Evolutionary conservation across 2,113 vertebrate species (phyloP).

Genomic region (Setophaga coronata): DNA sequence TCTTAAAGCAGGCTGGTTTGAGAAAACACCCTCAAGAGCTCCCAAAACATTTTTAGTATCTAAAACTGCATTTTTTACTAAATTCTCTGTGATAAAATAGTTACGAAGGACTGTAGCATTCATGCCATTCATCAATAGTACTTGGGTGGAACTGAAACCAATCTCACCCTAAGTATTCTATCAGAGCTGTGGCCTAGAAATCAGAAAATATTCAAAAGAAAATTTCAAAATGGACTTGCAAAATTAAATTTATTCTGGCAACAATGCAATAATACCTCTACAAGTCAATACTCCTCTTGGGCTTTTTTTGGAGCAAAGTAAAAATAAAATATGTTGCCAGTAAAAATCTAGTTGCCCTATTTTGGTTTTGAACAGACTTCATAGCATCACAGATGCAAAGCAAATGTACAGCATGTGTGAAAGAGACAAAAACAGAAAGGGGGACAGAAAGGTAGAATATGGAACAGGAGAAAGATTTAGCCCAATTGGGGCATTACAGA

Average conservation of each 20-base stretch:
- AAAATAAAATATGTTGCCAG: conserved; percentile 33
- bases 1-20: background rate
- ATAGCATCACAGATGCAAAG: background rate
- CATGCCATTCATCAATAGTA: background rate
- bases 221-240: background rate
- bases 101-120: background rate
- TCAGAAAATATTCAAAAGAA: background rate
- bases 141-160: background rate
- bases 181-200: background rate
- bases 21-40: background rate
- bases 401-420: conserved; percentile 14
- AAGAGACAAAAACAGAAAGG: conserved; percentile 10
- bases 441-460: background rate
- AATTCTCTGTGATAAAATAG: background rate
- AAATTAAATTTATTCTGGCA: background rate
- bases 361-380: conserved; percentile 18
- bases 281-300: background rate
- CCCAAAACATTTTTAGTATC: background rate
- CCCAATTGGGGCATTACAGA: background rate
- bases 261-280: background rate
- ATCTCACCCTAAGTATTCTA: background rate
- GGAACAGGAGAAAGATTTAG: background rate
- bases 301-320: conserved; percentile 7
- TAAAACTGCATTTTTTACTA: background rate
- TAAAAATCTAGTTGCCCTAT: conserved; percentile 27